phyloP scores from a whole-genome alignment of 2,797 vertebrate species.

The Xenops minutus region DNA sequence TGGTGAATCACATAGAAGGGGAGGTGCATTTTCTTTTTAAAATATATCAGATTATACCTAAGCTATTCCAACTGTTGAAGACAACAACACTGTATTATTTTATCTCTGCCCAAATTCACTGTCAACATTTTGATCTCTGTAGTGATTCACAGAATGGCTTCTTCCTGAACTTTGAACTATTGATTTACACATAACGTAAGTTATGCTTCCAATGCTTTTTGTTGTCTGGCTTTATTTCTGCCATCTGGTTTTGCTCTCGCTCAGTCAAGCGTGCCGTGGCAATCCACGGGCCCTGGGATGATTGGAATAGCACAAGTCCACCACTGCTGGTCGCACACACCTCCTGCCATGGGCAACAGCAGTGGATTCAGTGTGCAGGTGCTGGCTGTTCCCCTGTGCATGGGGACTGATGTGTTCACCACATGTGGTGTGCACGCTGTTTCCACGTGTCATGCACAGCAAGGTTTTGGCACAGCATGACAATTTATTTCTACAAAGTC shows the following conservation, averaged over 20 bases:
- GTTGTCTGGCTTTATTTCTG: neutral
- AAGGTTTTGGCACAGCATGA: neutral
- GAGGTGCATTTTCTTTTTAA: neutral
- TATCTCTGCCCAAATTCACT: neutral
- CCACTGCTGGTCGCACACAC: neutral
- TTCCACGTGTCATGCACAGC: neutral
- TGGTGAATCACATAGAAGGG: neutral
- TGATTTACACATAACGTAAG: neutral
- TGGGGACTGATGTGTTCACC: neutral
- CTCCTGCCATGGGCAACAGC: accelerated
- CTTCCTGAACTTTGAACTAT: neutral
- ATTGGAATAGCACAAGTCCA: neutral
- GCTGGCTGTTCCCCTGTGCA: neutral
- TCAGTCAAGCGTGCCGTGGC: neutral
- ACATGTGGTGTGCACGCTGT: accelerated
- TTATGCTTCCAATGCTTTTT: neutral
- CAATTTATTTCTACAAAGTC: neutral
- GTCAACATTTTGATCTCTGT: neutral
- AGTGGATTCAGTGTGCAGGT: neutral
- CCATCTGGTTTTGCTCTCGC: neutral
- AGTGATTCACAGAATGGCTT: neutral
- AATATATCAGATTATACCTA: no score
- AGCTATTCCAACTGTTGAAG: neutral
- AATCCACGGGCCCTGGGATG: neutral
- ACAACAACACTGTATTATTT: neutral